Evolutionary conservation across 2,113 vertebrate genomes (phyloP), one percentile per base, ranked within the genome.

Genomic region (Garra rufa): DNA sequence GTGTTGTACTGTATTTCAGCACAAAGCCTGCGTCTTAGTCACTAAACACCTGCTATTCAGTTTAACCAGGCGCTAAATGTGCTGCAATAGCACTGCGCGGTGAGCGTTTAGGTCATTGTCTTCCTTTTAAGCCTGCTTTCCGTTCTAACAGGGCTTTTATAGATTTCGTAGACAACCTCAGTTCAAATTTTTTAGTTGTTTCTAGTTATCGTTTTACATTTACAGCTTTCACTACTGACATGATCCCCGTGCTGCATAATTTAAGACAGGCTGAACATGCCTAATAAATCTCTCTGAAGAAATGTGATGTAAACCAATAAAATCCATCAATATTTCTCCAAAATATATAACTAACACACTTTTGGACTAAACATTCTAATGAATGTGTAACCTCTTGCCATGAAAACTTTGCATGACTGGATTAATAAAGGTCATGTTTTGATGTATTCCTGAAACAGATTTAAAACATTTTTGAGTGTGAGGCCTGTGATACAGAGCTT

Each of bases 241-340:
- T 71, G 69, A 21, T 44, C 11, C 24, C 41, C 0, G n/a, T 24
- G 21, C 69, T 71, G n/a, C 69, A 71, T 44, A 44, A 44, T 71
- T 24, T 8, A 44, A 44, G 41, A 44, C 10, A 13, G 69, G 44
- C 24, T 24, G 41, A n/a, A 71, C 41, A 44, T 44, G 69, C 21
- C 7, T 71, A 71, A 71, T 71, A 24, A 14, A 71, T 71, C 38
- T 70, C 67, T 43, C 34, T 43, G 21, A 71, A 43, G 19, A 43
- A 71, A 70, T 70, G 19, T 70, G 38, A 70, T 43, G 67, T 43
- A 71, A 71, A 70, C 67, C 9, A 21, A 70, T 70, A n/a, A 70
- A 70, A n/a, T 70, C 38, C 34, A 70, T 70, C 17, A 70, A 43
- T 70, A 61, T 61, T 61, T 61, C 24, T n/a, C 10, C 24, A n/a